A percentile compares a stretch with the other conserved stretches of the same genome.
These are phyloP conservation scores for Electrona antarctica DNA, from an alignment of 2,113 vertebrate species.

Conservation along the genomic window DNA sequence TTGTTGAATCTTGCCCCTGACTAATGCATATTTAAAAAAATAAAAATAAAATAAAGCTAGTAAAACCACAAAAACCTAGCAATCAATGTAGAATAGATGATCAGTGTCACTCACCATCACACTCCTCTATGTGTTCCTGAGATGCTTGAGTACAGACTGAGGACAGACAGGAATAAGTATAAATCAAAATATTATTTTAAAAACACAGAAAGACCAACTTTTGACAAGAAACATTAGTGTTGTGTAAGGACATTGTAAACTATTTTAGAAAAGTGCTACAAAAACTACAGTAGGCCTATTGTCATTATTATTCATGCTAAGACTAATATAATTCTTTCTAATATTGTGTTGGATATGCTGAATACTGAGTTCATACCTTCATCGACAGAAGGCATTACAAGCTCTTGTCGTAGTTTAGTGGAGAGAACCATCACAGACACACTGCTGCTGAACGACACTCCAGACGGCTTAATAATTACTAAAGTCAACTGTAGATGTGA, in stretches of 20 bases:
- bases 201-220: neutral
- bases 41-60: no score
- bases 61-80: no score
- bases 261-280: no score
- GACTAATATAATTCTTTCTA: neutral
- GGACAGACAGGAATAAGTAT: conserved; percentile 4
- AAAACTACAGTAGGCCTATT: no score
- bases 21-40: no score
- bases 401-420: accelerated
- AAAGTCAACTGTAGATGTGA: conserved; percentile 58
- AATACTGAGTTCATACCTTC: conserved; percentile 54
- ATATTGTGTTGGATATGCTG: neutral
- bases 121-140: conserved; percentile 39
- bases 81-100: no score
- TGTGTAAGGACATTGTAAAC: no score
- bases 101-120: conserved; percentile 52
- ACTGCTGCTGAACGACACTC: conserved; percentile 54
- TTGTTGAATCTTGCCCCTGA: no score
- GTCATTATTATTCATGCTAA: neutral
- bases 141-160: conserved; percentile 60
- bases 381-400: conserved; percentile 46
- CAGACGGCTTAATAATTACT: conserved; percentile 40
- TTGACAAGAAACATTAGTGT: neutral
- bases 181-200: neutral
- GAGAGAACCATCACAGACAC: conserved; percentile 30